Percentiles rank a stretch among this genome's conserved stretches.
These are phyloP conservation scores for Drymonia ruficornis DNA, from an alignment of 2,888 invertebrate species.

Conservation along the genomic window DNA sequence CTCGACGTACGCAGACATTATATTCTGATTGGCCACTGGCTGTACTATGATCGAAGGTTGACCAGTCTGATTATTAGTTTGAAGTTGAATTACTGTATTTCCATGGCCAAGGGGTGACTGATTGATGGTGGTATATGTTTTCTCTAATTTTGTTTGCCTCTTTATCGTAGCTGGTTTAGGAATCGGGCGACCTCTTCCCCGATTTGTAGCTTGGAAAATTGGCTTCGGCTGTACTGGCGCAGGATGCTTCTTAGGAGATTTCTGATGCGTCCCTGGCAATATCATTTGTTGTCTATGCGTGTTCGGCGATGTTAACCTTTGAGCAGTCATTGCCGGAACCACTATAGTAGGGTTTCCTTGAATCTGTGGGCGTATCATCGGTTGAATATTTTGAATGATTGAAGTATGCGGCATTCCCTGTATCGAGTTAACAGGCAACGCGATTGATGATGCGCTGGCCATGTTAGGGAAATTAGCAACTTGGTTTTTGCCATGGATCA, in stretches of 20 bases:
- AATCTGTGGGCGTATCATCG: conserved; percentile 78
- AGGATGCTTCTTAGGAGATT: conserved; percentile 80
- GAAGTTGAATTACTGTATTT: conserved; percentile 84
- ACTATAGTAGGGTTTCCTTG: conserved; percentile 79
- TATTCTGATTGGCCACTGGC: conserved; percentile 85
- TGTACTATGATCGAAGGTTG: conserved; percentile 89
- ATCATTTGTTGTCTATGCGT: conserved; percentile 78
- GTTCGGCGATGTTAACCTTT: conserved; percentile 74
- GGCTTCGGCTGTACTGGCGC: conserved; percentile 78
- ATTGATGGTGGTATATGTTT: conserved; percentile 76
- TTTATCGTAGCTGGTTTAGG: conserved; percentile 78
- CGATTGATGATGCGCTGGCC: conserved; percentile 79
- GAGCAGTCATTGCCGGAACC: conserved; percentile 76
- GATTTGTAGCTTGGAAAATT: conserved; percentile 74
- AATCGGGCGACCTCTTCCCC: conserved; percentile 74
- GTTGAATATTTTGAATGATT: conserved; percentile 79
- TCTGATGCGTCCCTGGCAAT: conserved; percentile 69
- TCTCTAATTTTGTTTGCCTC: conserved; percentile 78
- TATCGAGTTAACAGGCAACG: conserved; percentile 77
- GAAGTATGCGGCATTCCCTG: conserved; percentile 77
- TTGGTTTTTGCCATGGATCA: conserved; percentile 78
- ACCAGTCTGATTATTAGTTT: conserved; percentile 81
- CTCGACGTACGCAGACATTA: conserved; percentile 88
- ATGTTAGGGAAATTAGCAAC: conserved; percentile 77
- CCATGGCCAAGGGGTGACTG: conserved; percentile 74